Evolutionary conservation across 2,113 vertebrate species (phyloP).

Genomic region (Tor tambroides): DNA sequence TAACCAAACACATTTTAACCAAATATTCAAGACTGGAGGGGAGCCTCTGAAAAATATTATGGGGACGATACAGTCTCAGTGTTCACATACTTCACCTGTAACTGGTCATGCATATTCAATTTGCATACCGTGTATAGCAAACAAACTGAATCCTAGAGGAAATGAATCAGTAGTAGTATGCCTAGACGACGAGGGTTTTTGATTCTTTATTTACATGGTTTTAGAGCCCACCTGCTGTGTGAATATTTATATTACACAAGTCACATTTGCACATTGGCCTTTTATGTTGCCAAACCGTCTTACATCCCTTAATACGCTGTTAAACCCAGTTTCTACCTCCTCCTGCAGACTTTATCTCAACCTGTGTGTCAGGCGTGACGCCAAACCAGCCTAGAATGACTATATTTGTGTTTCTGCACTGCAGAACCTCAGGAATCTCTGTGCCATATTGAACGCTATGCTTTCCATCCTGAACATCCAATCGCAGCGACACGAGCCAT

Average conservation of each 20-base stretch:
- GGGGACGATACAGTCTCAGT: not conserved
- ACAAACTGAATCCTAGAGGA: not conserved
- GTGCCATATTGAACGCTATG: slow-evolving; percentile 47
- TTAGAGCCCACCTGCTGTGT: slow-evolving; percentile 63
- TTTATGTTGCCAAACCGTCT: slow-evolving; percentile 72
- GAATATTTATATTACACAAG: slow-evolving; percentile 70
- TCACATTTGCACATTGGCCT: slow-evolving; percentile 63
- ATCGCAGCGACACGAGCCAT: slow-evolving; percentile 42
- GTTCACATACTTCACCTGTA: not conserved
- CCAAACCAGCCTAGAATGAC: not conserved
- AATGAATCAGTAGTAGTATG: not conserved
- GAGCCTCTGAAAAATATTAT: not conserved
- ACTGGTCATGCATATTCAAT: not conserved
- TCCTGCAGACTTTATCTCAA: slow-evolving; percentile 50
- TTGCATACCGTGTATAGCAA: not conserved
- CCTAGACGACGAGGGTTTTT: slow-evolving; percentile 62
- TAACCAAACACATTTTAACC: too few species aligned
- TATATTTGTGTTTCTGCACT: slow-evolving; percentile 1
- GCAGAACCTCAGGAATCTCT: slow-evolving; percentile 48
- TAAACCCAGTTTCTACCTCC: slow-evolving; percentile 61
- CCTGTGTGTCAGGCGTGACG: not conserved
- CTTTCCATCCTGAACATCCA: slow-evolving; percentile 52
- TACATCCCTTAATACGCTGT: slow-evolving; percentile 75
- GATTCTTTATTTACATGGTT: slow-evolving; percentile 65
- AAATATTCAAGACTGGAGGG: too few species aligned